phyloP scores from a whole-genome alignment of 2,113 vertebrate genomes.

The Notiomystis cincta region DNA sequence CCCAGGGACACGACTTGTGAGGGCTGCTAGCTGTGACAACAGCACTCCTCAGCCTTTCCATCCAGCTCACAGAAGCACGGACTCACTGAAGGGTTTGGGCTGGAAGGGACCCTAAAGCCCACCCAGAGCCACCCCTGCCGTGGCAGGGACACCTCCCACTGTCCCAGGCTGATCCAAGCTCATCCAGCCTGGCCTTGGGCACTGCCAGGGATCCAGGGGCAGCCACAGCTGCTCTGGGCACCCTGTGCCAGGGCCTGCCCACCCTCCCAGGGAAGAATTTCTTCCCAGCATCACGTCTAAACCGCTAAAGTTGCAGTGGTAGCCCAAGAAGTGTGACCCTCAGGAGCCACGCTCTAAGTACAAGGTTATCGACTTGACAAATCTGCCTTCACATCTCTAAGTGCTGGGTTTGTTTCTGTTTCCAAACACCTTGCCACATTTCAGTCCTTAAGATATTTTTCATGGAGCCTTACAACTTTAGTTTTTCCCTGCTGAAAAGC shows the following conservation, averaged over 20 bases:
- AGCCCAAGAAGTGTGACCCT: background rate
- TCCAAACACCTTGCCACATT: background rate
- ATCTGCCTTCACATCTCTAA: background rate
- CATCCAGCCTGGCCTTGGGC: background rate
- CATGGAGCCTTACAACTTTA: background rate
- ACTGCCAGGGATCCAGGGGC: background rate
- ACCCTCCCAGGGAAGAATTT: background rate
- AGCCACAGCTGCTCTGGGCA: background rate
- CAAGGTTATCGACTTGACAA: background rate
- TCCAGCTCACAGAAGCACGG: background rate
- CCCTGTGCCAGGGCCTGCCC: background rate
- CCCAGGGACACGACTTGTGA: accelerated
- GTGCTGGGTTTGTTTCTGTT: background rate
- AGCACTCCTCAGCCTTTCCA: background rate
- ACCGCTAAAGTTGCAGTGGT: background rate
- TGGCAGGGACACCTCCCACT: background rate
- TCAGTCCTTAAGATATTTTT: background rate
- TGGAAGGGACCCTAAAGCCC: accelerated
- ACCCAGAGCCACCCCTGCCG: accelerated
- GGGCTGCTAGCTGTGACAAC: background rate
- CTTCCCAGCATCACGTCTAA: background rate
- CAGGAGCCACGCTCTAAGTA: background rate
- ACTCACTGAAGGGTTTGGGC: background rate
- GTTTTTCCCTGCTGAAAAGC: background rate
- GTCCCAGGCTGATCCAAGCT: background rate